Base-by-base conservation (phyloP, 2,888 invertebrate species). In the Amblyteles armatorius region DNA sequence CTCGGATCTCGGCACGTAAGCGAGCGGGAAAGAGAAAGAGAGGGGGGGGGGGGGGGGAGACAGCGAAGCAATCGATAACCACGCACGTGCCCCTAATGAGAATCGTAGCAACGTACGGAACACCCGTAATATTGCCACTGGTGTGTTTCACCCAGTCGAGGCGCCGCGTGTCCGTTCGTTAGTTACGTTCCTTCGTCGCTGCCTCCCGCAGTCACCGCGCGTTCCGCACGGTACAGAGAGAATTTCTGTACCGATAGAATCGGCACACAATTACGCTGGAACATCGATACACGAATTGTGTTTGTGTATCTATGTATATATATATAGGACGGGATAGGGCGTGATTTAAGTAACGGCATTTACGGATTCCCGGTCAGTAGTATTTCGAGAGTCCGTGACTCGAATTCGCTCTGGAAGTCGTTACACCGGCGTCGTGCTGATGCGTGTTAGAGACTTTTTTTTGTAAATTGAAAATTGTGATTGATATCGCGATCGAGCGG, bases 71-170 rank as follows among this genome's bases (percentile, higher is more conserved):
- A 74, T 88, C 90, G 89, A 91, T 90, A 89, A 86, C 81, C 79
- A 82, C 87, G 87, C 88, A 87, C 87, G 87, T 87, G 88, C 89
- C 88, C 86, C 82, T 89, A 88, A 90, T 89, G 88, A 89, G 88
- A 88, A 87, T 79, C 85, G 87, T 76, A 87, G 88, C 85, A 86
- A 86, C 82, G 81, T 85, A 84, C 73, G 82, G 76, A 79, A 72
- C 44, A 44, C 65, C 79, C 84, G 79, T 82, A 79, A 85, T 79
- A 85, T 85, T 82, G 82, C 82, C 69, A 79, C 83, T 81, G 72
- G 68, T 83, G 78, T 81, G 48, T 84, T 78, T 65, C 78, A 83
- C 55, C 57, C 71, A 74, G 78, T 82, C 84, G 33, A 74, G 68
- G 74, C 74, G 73, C 73, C 77, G 74, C 55, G 67, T 78, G 71